Conservation (phyloP, 1,140 invertebrate genomes). For the Paraescarpia echinospica region DNA sequence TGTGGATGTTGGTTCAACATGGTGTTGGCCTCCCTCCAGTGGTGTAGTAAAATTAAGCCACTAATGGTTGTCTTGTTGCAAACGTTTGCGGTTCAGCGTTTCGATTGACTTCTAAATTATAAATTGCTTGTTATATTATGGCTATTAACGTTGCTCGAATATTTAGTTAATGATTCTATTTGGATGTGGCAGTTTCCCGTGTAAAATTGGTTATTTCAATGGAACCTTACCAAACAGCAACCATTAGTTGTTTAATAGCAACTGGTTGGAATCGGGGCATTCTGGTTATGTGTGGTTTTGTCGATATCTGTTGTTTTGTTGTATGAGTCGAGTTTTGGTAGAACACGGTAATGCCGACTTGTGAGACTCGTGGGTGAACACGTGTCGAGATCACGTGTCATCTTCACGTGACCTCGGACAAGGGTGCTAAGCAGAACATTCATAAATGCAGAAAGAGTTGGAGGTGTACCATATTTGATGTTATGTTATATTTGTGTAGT, state of each 20-base stretch:
- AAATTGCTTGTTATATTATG: not conserved
- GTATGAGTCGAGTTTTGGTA: not conserved
- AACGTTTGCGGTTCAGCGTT: not conserved
- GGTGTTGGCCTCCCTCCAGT: not conserved
- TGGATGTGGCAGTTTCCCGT: not conserved
- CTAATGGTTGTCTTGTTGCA: not conserved
- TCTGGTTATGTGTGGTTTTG: not conserved
- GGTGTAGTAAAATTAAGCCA: not conserved
- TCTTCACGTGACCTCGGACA: not conserved
- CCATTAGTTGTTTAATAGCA: not conserved
- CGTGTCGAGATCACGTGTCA: too few species aligned
- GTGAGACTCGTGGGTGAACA: not conserved
- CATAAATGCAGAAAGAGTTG: not conserved
- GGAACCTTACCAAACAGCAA: not conserved
- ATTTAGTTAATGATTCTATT: not conserved
- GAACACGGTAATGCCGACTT: not conserved
- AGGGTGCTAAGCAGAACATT: not conserved
- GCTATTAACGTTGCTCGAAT: not conserved
- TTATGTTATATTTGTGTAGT: constrained; percentile 6
- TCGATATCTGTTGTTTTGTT: not conserved
- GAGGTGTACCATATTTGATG: not conserved
- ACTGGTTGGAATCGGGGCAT: not conserved
- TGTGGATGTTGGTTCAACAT: not conserved
- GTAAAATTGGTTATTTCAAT: not conserved
- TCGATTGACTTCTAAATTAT: not conserved